phyloP scores from a whole-genome alignment of 2,113 vertebrate species.

The Colistium nudipinnis region DNA sequence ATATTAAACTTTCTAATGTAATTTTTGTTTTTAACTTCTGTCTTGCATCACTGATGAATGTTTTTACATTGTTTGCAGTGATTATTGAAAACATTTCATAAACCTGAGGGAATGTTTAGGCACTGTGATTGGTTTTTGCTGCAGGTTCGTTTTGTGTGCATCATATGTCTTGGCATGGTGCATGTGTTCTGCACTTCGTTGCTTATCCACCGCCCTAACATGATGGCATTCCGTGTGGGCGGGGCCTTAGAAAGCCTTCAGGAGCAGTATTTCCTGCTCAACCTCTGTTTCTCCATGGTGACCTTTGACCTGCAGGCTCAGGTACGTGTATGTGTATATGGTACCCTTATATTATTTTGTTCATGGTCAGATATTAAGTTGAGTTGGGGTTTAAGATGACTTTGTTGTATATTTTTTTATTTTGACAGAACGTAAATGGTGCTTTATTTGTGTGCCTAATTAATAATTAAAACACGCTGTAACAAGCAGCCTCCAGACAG shows the following conservation, averaged over 20 bases:
- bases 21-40: too few species aligned
- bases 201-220: constrained; percentile 82
- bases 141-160: constrained; percentile 84
- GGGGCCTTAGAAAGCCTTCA: constrained; percentile 86
- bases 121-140: constrained; percentile 20
- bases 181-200: constrained; percentile 79
- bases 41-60: neutral
- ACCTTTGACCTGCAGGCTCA: constrained; percentile 90
- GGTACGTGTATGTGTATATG: constrained; percentile 76
- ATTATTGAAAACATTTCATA: too few species aligned
- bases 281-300: constrained; percentile 88
- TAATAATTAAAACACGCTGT: neutral
- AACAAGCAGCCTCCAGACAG: neutral
- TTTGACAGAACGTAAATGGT: neutral
- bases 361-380: neutral
- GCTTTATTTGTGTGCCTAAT: neutral
- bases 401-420: too few species aligned
- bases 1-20: too few species aligned
- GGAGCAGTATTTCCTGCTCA: constrained; percentile 86
- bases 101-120: too few species aligned
- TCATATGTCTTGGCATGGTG: constrained; percentile 79
- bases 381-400: neutral
- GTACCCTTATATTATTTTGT: too few species aligned
- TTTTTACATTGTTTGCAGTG: neutral
- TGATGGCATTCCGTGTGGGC: constrained; percentile 89